Evolutionary conservation across 2,113 vertebrate genomes (phyloP), one percentile per base, ranked within the genome.

Genomic region (Scophthalmus maximus): DNA sequence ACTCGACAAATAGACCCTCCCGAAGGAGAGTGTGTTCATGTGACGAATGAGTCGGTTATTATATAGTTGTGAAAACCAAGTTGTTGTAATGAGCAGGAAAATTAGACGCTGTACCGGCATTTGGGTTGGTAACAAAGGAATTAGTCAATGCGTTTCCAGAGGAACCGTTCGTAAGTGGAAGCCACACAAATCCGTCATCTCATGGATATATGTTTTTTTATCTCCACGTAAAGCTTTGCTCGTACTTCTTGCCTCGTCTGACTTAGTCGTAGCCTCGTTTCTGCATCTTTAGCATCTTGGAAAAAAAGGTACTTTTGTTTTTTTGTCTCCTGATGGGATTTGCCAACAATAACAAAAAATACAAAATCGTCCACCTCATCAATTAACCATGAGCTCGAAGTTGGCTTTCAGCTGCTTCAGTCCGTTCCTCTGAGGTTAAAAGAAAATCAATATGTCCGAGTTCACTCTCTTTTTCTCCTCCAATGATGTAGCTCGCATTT

Each of bases 401-500:
- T 53, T 46, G 10, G 4, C 8, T 55, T 22, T 55, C 14, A 7
- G 38, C 8, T 3, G 11, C 8, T 6, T n/a, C 18, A n/a, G 42
- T 44, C 42, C 14, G 30, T 46, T 40, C 15, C 15, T 49, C 18
- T 4, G 49, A 9, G 22, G 9, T n/a, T 49, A 8, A 29, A 29
- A 27, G 2, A 52, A 18, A 32, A 29, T 34, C 10, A 32, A 1
- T 8, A 27, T 30, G 6, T 30, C 8, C 12, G 0, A 34, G 10
- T 27, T 8, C 11, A 11, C 12, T 49, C 30, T 59, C 17, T 20
- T 32, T 49, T 53, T 32, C 51, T 26, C 29, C 38, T 25, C 10
- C n/a, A 25, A 23, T 12, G 30, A 67, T 36, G 17, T 1, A 51
- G 10, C 49, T 30, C 25, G 17, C 18, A 51, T 80, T 80, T 78